Percentiles rank a stretch among this genome's conserved stretches.
Evolutionary conservation across 2,113 vertebrate genomes (phyloP).

Genomic region (Varanus salvator): DNA sequence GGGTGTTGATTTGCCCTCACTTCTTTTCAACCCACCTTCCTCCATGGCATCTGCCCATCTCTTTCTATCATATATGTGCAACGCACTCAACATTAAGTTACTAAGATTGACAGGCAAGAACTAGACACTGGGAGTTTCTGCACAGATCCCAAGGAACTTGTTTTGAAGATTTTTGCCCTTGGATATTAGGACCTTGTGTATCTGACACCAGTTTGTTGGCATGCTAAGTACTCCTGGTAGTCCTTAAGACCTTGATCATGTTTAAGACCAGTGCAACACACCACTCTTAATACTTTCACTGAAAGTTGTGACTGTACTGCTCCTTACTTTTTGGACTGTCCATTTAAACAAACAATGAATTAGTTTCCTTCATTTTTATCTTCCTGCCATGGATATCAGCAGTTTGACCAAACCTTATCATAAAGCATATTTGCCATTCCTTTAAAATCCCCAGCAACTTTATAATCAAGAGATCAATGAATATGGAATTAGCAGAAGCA

Average conservation of each 20-base stretch:
- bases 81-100: not conserved
- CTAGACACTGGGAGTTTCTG: not conserved
- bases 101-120: not conserved
- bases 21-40: no score
- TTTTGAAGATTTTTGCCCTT: not conserved
- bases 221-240: not conserved
- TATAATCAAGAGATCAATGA: not conserved
- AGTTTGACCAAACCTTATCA: not conserved
- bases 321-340: not conserved
- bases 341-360: not conserved
- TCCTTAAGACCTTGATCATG: not conserved
- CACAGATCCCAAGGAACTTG: not conserved
- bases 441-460: not conserved
- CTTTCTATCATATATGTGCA: not conserved
- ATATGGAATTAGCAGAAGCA: not conserved
- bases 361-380: conserved; percentile 8
- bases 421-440: not conserved
- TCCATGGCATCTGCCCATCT: no score
- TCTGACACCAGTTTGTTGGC: not conserved
- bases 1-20: no score
- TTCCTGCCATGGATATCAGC: not conserved
- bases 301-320: not conserved
- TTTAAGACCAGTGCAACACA: not conserved
- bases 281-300: not conserved
- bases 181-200: no score